Evolutionary conservation across 37 sponge, comb jelly and placozoan species (phyloP), one percentile per base, ranked within the genome.

Genomic region (Lycopodina hypogea): DNA sequence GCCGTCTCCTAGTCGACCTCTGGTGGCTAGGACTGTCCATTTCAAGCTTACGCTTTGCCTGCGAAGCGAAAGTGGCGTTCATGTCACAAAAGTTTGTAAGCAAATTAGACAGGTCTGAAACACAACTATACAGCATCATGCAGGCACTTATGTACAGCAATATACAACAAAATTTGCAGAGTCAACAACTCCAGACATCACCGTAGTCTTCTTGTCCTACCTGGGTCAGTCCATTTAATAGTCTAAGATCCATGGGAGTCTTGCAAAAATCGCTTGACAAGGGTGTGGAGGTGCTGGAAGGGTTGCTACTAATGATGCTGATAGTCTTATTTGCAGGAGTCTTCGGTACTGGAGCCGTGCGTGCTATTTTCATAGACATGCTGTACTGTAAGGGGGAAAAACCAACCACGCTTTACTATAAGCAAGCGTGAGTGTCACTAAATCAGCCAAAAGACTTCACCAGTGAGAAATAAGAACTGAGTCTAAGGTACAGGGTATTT

Each of bases 1-100:
- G 72, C 32, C 88, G 36, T 53, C 88, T 57, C 58, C 88, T 37
- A 2, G 70, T 78, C 17, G 55, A 53, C 41, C 73, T 33, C 3
- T 48, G 28, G 53, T 79, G 63, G 30, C 53, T 72, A 36, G 84
- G 64, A 8, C 67, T 69, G 62, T 83, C 84, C 84, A 88, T 83
- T 39, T 88, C 84, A 38, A 88, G 80, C 53, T 83, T 78, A 29
- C 89, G 69, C 39, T 88, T 88, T 17, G 74, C 89, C 89, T 88
- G 84, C 23, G 34, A 58, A 0, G 35, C 40, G 57, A 53, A 59
- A 45, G 26, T 29, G 28, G 35, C 42, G 26, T 1, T 51, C 65
- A 33, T 70, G 4, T 37, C 39, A 39, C 28, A 29, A 38, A 30
- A 42, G 41, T 8, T 53, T 36, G 24, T 28, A 14, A 6, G n/a